Conservation (phyloP, 92 coral and sea anemone genomes). For the Scolanthus callimorphus region DNA sequence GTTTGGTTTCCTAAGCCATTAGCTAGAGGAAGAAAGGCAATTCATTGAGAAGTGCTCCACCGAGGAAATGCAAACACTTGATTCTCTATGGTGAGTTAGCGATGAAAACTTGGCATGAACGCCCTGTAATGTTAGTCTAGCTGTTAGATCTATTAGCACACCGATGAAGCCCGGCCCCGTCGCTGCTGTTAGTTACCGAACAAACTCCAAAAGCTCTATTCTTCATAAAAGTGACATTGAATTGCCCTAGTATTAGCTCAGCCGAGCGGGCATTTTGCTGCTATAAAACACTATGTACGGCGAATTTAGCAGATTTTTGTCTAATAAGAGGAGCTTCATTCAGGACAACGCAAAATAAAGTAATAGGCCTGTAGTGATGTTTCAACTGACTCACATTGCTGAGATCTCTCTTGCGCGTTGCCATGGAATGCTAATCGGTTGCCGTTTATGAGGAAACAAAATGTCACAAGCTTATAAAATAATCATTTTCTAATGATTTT, state of each 20-base stretch:
- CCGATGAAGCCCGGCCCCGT: background rate
- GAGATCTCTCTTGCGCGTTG: background rate
- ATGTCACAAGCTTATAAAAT: background rate
- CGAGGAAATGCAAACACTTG: background rate
- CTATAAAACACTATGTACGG: background rate
- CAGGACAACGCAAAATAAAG: background rate
- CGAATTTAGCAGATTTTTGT: background rate
- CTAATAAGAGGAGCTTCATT: background rate
- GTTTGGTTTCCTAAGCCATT: too few relatives aligned
- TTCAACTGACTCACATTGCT: background rate
- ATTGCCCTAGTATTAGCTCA: background rate
- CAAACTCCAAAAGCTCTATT: background rate
- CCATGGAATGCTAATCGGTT: background rate
- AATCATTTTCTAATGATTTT: constrained; percentile 2
- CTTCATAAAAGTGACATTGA: background rate
- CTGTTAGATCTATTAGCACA: background rate
- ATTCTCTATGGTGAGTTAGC: too few relatives aligned
- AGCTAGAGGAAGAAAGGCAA: background rate
- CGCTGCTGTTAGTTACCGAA: background rate
- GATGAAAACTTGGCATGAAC: background rate
- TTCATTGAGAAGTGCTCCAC: background rate
- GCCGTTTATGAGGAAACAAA: background rate
- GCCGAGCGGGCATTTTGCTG: background rate
- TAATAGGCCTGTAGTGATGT: background rate
- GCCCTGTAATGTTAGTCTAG: background rate